These are phyloP conservation scores for Cyprinella venusta DNA, from an alignment of 2,797 vertebrate genomes.

Conservation along the genomic window DNA sequence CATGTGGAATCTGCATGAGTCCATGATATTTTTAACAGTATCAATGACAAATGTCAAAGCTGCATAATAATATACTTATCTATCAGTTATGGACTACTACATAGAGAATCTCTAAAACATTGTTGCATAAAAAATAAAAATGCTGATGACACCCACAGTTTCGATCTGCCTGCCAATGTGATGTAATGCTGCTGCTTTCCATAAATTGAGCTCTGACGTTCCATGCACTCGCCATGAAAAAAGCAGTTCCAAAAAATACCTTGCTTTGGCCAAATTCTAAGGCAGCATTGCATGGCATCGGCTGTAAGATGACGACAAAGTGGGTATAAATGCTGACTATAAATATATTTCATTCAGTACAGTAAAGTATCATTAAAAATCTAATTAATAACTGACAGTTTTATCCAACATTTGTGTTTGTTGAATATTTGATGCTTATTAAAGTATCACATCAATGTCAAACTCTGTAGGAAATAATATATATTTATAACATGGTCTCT, in stretches of 20 bases:
- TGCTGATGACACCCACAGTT: constrained; percentile 1
- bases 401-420: no score
- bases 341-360: background rate
- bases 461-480: background rate
- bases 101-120: background rate
- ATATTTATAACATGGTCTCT: background rate
- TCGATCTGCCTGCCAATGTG: background rate
- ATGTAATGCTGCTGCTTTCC: constrained; percentile 3
- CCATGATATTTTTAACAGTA: background rate
- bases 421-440: background rate
- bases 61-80: no score
- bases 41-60: no score
- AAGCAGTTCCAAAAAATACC: background rate
- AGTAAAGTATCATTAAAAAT: background rate
- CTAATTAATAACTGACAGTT: background rate
- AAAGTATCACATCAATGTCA: background rate
- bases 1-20: background rate
- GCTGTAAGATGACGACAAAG: background rate
- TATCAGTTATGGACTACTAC: background rate
- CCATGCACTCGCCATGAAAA: background rate
- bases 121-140: background rate
- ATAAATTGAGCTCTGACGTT: constrained; percentile 11
- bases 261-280: background rate
- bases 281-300: background rate
- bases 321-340: no score